Percentiles rank a stretch among this genome's conserved stretches.
phyloP scores from a whole-genome alignment of 2,888 invertebrate genomes.

The Morpho helenor region DNA sequence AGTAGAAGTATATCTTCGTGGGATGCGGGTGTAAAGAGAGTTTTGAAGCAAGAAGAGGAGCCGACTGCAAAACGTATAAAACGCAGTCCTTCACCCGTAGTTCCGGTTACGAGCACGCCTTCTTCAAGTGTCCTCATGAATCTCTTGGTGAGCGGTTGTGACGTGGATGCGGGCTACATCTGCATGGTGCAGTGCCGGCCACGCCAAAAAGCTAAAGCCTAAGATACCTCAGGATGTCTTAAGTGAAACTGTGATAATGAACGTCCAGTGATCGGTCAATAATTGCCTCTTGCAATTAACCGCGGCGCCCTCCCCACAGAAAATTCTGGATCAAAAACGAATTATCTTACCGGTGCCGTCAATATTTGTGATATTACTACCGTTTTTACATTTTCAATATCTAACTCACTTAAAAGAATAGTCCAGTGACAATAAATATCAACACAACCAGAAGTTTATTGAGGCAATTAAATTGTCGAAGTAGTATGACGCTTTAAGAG shows the following conservation, averaged over 20 bases:
- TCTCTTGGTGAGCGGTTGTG: conserved; percentile 96
- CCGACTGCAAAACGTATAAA: conserved; percentile 60
- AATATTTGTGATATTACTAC: conserved; percentile 61
- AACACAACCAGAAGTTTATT: conserved; percentile 33
- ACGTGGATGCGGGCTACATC: conserved; percentile 94
- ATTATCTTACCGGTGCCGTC: conserved; percentile 58
- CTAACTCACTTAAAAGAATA: conserved; percentile 37
- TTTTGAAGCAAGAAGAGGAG: conserved; percentile 62
- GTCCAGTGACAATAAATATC: conserved; percentile 34
- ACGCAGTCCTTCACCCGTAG: conserved; percentile 60
- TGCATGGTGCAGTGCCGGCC: conserved; percentile 87
- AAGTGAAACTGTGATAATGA: conserved; percentile 66
- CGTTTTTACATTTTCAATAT: conserved; percentile 39
- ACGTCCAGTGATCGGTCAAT: conserved; percentile 69
- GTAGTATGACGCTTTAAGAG: conserved; percentile 37
- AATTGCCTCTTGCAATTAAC: conserved; percentile 22
- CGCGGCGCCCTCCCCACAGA: conserved; percentile 23
- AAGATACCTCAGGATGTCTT: conserved; percentile 34
- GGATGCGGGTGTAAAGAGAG: conserved; percentile 66
- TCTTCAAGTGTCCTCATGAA: conserved; percentile 94
- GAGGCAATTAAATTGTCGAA: conserved; percentile 38
- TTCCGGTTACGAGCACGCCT: conserved; percentile 56
- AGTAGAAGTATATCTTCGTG: conserved; percentile 56
- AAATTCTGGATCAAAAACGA: conserved; percentile 38
- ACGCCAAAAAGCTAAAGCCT: conserved; percentile 69